Evolutionary conservation across 2,113 vertebrate genomes (phyloP), one percentile per base, ranked within the genome.

Genomic region (Prolemur simus): DNA sequence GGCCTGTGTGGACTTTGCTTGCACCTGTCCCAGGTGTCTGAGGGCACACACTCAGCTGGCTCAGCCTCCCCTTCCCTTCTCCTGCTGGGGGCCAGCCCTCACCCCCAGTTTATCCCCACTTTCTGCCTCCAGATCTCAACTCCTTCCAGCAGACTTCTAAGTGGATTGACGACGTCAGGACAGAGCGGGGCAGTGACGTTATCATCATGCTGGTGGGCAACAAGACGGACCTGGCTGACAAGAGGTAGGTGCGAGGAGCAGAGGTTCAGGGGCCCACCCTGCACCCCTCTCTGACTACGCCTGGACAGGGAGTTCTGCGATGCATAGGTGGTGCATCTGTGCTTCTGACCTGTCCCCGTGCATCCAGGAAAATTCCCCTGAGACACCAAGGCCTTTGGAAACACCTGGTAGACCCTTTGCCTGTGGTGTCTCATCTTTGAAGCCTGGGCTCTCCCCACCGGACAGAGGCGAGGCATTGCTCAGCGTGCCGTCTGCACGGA

Each of bases 181-280:
- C 99, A 95, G 99, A 99, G 98, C 98, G 99, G 96, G 99, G 99
- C 98, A 99, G 99, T 93, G 99, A 99, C 77, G 99, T 99, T 97
- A 99, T 99, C 98, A 99, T 99, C 89, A 99, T 99, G 99, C 98
- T 99, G 4, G 99, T 99, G 73, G 99, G 99, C 98, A 99, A 99
- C 96, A 99, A 99, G 98, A 99, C 99, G 37, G 99, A 99, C 96
- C 98, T 99, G 95, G 99, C 99, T 27, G 99, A 99, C 96, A 99
- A 99, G 98, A 99, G 99, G 99, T 99, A 96, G 71, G 89, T 17
- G 0, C 29, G 5, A 2, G 54, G 74, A 2, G 60, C 58, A 29
- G 25, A 63, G 58, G 52, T 10, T 8, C 58, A 2, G 52, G 8
- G 66, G 9, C 54, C 73, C 27, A 32, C 73, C 8, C 34, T 13